phyloP scores from a whole-genome alignment of 2,888 invertebrate genomes.

The Nysson spinosus region DNA sequence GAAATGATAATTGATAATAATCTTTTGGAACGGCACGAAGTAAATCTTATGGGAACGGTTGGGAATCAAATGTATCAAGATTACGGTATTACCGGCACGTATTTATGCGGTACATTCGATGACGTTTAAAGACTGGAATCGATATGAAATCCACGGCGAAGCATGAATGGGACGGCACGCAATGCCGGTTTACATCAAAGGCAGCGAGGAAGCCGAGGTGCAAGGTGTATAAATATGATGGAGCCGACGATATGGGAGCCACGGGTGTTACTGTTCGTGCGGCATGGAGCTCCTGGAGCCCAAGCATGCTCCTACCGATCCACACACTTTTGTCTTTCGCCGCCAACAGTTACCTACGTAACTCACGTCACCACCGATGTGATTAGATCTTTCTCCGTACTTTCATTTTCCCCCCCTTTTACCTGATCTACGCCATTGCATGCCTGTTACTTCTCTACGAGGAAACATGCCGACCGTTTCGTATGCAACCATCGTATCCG shows the following conservation, averaged over 20 bases:
- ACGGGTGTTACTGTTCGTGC: conserved; percentile 60
- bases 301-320: conserved; percentile 18
- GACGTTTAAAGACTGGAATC: conserved; percentile 23
- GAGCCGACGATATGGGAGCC: conserved; percentile 59
- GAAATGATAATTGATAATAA: no score
- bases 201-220: conserved; percentile 50
- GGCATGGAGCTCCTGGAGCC: conserved; percentile 52
- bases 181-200: conserved; percentile 49
- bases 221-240: conserved; percentile 69
- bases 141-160: conserved; percentile 20
- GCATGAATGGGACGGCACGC: conserved; percentile 22
- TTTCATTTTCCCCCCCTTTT: conserved; percentile 21
- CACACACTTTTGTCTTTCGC: conserved; percentile 62
- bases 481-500: conserved; percentile 24
- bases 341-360: conserved; percentile 66
- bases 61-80: conserved; percentile 17
- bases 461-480: conserved; percentile 16
- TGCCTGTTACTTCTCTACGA: conserved; percentile 9
- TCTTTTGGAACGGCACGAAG: no score
- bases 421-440: background rate
- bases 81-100: conserved; percentile 16
- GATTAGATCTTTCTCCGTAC: conserved; percentile 65
- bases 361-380: conserved; percentile 65
- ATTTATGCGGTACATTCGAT: conserved; percentile 16
- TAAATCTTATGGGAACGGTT: conserved; percentile 27